Base-by-base conservation (phyloP, 1,140 invertebrate species). In the Drosophila seguyi region DNA sequence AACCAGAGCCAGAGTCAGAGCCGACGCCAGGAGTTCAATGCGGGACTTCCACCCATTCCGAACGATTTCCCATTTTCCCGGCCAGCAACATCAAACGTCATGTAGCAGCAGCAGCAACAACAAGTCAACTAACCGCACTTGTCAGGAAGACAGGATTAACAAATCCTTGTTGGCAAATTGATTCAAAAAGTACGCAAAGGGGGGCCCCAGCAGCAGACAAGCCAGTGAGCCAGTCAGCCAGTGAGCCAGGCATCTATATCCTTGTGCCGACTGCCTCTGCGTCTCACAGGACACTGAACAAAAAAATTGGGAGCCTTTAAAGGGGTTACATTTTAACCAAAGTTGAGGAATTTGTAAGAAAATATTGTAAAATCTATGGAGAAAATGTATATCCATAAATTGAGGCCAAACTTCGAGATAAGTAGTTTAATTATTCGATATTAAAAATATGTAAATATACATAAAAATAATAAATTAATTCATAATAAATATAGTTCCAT, bases 61-160 rank as follows among this genome's bases (percentile, higher is more conserved):
- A 55, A 1, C 34, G 14, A 20, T 39, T 22, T 25, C 13, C 41
- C 67, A 57, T 57, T 45, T 69, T 18, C 41, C 22, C 18, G 31
- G 36, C 44, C 44, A 67, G 48, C 62, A 84, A 90, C 86, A 81
- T 85, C 85, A 90, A 90, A 90, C 82, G 75, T 90, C 85, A 88
- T 66, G 60, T 60, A 75, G 27, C 44, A 69, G 34, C 45, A 63
- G 18, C 73, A 88, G 36, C 73, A 88, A 71, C 73, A 85, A 85
- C 80, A 90, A 85, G 68, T 90, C 86, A 90, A 91, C 90, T 90
- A 91, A 91, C 90, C 90, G 85, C 90, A 91, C 90, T 91, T 91
- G 90, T 91, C 90, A 91, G 85, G 80, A 90, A 91, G 90, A 91
- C 90, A 90, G 90, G 87, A 91, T 91, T 91, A 91, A 91, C 82